Conservation (phyloP, 1,140 invertebrate genomes). For the Lethocerus indicus region DNA sequence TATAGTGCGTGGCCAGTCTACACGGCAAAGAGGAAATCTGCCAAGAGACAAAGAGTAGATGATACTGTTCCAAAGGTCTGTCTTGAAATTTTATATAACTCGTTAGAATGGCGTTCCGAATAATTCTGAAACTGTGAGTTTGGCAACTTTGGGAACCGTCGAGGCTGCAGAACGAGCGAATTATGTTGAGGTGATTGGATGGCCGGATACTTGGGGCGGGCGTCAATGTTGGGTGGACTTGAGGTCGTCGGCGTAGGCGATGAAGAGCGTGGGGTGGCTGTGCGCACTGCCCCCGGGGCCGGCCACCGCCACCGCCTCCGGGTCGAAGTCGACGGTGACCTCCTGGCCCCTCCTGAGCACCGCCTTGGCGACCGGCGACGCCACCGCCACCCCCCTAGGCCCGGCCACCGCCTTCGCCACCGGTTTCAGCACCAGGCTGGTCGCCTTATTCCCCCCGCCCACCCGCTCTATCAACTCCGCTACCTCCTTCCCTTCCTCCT, state of each 20-base stretch:
- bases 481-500: background rate
- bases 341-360: slow-evolving; percentile 30
- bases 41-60: too few species aligned
- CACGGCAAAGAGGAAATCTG: too few species aligned
- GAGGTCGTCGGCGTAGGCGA: slow-evolving; percentile 17
- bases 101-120: too few species aligned
- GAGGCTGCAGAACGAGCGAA: too few species aligned
- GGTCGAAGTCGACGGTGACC: slow-evolving; percentile 38
- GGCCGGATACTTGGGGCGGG: background rate
- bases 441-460: slow-evolving; percentile 4
- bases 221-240: background rate
- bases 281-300: slow-evolving; percentile 51
- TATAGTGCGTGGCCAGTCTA: too few species aligned
- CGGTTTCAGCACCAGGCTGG: slow-evolving; percentile 39
- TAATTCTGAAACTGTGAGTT: too few species aligned
- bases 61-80: too few species aligned
- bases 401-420: slow-evolving; percentile 40
- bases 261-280: slow-evolving; percentile 38
- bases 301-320: slow-evolving; percentile 44
- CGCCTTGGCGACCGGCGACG: slow-evolving; percentile 41
- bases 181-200: background rate
- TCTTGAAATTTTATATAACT: too few species aligned
- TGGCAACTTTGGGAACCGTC: too few species aligned
- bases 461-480: background rate
- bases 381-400: slow-evolving; percentile 40